These are phyloP conservation scores for Mohoua ochrocephala DNA, from an alignment of 2,113 vertebrate species.

Conservation along the genomic window DNA sequence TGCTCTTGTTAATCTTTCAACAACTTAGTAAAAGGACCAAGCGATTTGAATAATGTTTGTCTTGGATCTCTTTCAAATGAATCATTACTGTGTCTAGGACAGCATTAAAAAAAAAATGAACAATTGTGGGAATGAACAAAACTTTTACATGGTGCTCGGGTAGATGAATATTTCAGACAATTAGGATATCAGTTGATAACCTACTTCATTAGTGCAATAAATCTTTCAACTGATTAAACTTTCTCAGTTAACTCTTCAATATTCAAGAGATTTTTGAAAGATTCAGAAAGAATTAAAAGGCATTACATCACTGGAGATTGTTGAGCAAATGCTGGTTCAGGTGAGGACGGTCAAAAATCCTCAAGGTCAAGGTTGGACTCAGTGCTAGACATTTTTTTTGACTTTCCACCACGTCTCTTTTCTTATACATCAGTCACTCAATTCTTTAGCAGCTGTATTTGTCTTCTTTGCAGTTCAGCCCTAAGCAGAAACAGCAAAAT, in stretches of 20 bases:
- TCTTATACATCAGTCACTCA: neutral
- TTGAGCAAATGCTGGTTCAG: neutral
- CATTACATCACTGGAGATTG: neutral
- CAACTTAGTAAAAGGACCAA: conserved; percentile 22
- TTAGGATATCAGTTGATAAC: neutral
- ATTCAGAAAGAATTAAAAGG: neutral
- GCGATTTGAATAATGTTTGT: conserved; percentile 19
- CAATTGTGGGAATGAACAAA: conserved; percentile 10
- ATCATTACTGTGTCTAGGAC: neutral
- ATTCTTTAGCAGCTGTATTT: neutral
- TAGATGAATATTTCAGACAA: neutral
- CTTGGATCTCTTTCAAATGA: neutral
- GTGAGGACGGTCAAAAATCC: neutral
- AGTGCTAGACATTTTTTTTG: neutral
- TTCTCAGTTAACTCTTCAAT: neutral
- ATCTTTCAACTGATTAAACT: neutral
- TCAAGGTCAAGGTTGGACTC: neutral
- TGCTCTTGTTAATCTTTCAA: neutral
- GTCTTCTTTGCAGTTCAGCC: neutral
- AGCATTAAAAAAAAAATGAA: neutral
- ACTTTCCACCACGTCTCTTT: accelerated
- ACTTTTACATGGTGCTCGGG: neutral
- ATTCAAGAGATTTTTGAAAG: neutral
- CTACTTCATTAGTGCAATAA: neutral
- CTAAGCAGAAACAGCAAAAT: neutral